Percentiles rank a stretch among this genome's conserved stretches.
phyloP scores from a whole-genome alignment of 2,797 vertebrate genomes.

The Macroramphosus scolopax region DNA sequence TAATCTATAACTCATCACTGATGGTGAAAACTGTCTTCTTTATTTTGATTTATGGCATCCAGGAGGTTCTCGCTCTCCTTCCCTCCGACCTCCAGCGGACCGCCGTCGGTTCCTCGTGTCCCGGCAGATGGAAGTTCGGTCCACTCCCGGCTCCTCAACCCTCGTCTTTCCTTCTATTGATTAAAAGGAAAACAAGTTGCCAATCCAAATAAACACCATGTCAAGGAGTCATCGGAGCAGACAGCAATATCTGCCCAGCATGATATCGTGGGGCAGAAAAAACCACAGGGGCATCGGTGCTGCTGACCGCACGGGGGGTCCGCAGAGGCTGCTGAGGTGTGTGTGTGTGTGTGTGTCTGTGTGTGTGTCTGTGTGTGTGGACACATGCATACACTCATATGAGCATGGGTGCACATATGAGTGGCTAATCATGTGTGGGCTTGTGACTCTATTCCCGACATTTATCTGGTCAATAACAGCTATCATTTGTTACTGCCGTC shows the following conservation, averaged over 20 bases:
- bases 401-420: conserved; percentile 66
- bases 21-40: no score
- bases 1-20: no score
- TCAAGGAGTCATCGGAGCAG: conserved; percentile 81
- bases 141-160: conserved; percentile 50
- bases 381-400: conserved; percentile 44
- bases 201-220: conserved; percentile 86
- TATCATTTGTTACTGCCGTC: conserved; percentile 52
- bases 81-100: no score
- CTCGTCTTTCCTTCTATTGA: conserved; percentile 68
- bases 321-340: conserved; percentile 38
- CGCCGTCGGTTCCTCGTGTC: no score
- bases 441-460: conserved; percentile 64
- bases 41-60: no score
- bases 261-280: conserved; percentile 68
- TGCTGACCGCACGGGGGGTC: conserved; percentile 69
- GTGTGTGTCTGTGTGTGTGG: conserved; percentile 42
- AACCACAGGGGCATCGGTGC: conserved; percentile 67
- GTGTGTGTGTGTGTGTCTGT: conserved; percentile 42
- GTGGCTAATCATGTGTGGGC: conserved; percentile 65
- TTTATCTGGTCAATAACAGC: conserved; percentile 70
- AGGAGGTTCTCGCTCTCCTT: no score
- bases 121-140: conserved; percentile 33
- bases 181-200: conserved; percentile 83
- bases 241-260: conserved; percentile 82